Conservation (phyloP, 2,888 invertebrate species). For the Plusia festucae region DNA sequence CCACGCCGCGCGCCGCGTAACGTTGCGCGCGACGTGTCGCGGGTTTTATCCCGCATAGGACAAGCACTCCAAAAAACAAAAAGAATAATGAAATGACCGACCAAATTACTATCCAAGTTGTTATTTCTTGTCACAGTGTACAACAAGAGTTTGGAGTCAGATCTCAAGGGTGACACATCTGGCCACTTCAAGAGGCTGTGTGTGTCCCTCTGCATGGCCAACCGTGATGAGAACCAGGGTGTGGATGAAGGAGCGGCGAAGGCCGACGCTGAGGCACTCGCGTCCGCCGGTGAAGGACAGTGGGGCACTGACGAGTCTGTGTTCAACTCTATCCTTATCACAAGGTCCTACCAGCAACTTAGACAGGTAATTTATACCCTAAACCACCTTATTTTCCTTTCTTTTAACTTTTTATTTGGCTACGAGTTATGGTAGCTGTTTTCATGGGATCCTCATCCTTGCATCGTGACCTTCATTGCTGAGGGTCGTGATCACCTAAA, state of each 20-base stretch:
- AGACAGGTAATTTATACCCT: constrained; percentile 86
- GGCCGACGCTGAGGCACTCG: constrained; percentile 94
- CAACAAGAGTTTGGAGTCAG: constrained; percentile 94
- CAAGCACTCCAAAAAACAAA: too few relatives aligned
- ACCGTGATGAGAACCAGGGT: constrained; percentile 96
- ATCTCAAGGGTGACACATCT: constrained; percentile 97
- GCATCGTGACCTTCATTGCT: too few relatives aligned
- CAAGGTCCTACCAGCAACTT: constrained; percentile 96
- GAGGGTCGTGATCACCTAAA: too few relatives aligned
- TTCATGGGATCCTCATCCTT: too few relatives aligned
- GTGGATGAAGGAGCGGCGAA: constrained; percentile 94
- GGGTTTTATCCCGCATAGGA: too few relatives aligned
- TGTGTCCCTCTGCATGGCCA: constrained; percentile 96
- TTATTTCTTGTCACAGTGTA: constrained; percentile 90
- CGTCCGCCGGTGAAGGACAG: constrained; percentile 94
- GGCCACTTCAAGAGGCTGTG: constrained; percentile 98
- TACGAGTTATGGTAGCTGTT: too few relatives aligned
- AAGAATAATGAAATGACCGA: too few relatives aligned
- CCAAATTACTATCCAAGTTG: too few relatives aligned
- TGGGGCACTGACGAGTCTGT: constrained; percentile 97
- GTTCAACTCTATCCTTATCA: constrained; percentile 95
- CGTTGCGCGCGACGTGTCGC: too few relatives aligned
- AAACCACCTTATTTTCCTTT: not conserved
- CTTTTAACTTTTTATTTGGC: not conserved
- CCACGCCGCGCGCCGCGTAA: too few relatives aligned